These are phyloP conservation scores for Falco punctatus DNA, from an alignment of 2,113 vertebrate genomes.

Conservation along the genomic window DNA sequence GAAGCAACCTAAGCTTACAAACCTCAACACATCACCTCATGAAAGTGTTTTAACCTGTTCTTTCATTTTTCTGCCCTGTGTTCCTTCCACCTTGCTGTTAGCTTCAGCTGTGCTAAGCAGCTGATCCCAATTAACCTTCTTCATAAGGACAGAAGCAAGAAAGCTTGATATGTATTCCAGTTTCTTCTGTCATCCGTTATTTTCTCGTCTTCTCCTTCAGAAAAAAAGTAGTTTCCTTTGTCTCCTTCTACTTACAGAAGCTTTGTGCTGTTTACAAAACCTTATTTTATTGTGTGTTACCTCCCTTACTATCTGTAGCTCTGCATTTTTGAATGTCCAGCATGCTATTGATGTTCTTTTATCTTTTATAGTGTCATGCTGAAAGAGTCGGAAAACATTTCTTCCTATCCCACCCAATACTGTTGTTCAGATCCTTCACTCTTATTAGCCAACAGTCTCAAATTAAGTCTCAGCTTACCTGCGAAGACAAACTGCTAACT, in stretches of 20 bases:
- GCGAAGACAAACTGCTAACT: constrained; percentile 33
- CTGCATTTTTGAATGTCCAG: background rate
- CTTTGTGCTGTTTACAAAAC: background rate
- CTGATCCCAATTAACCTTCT: background rate
- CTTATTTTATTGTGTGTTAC: background rate
- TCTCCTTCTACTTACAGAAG: background rate
- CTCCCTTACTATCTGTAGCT: background rate
- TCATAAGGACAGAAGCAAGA: background rate
- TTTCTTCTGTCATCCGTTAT: background rate
- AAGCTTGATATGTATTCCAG: background rate
- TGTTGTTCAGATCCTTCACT: background rate
- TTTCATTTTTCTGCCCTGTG: background rate
- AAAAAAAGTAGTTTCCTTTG: background rate
- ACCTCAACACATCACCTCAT: background rate
- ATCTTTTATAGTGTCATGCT: background rate
- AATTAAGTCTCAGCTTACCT: constrained; percentile 50
- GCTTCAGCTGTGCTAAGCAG: background rate
- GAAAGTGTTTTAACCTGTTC: background rate
- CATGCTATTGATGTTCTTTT: background rate
- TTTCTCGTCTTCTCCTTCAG: background rate
- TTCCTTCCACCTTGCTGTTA: background rate
- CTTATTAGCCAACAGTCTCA: background rate
- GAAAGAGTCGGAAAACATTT: background rate
- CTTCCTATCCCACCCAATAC: background rate
- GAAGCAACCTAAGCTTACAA: background rate